Evolutionary conservation across 2,888 invertebrate species (phyloP).

Genomic region (Cinara cedri): DNA sequence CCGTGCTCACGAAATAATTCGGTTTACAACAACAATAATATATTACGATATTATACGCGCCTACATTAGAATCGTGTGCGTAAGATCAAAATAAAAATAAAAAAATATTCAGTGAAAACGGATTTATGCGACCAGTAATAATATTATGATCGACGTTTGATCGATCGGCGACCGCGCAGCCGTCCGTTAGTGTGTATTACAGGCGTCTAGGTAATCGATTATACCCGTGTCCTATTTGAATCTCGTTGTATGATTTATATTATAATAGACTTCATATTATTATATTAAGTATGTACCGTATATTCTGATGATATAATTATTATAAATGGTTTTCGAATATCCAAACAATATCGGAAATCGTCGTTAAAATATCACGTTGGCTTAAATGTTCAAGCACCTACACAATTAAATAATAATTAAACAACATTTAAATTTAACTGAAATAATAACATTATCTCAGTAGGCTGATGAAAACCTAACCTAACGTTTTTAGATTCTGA

Average conservation of each 20-base stretch:
- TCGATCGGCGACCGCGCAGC: constrained; percentile 24
- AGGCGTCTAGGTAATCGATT: neutral
- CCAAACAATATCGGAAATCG: neutral
- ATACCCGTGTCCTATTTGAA: neutral
- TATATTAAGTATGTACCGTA: no score
- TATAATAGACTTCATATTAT: no score
- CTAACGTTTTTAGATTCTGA: no score
- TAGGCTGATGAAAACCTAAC: no score
- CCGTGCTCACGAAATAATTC: neutral
- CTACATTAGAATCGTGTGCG: no score
- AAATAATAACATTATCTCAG: no score
- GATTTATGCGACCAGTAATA: constrained; percentile 32
- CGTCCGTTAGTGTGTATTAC: neutral
- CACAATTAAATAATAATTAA: no score
- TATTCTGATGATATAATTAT: constrained; percentile 17
- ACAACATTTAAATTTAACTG: no score
- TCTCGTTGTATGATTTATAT: constrained; percentile 18
- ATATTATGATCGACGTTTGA: constrained; percentile 52
- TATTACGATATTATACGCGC: neutral
- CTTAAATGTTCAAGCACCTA: no score
- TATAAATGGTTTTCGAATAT: constrained; percentile 20
- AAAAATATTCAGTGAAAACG: constrained; percentile 33
- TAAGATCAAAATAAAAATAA: neutral
- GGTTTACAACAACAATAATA: neutral
- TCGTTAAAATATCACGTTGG: no score